Evolutionary conservation across 2,797 vertebrate species (phyloP), one percentile per base, ranked within the genome.

Genomic region (Parotocinclus haroldoi): DNA sequence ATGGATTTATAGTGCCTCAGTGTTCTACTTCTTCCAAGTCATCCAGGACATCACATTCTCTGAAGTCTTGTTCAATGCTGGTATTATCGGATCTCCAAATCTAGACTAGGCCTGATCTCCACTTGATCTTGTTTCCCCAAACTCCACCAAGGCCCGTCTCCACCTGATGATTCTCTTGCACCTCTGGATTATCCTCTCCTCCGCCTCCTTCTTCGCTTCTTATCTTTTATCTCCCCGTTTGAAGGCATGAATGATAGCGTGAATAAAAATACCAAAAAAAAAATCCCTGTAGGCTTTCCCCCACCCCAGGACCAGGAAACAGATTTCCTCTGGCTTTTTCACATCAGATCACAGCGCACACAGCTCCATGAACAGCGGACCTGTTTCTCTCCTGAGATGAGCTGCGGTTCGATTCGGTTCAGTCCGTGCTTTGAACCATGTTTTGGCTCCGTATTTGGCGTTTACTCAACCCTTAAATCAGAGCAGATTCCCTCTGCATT

Each of bases 351-450:
- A 84, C 85, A 85, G 27, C 5, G 4, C 44, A 46, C 8, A 46
- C 44, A 77, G 77, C 52, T 76, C 79, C 72, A 77, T 75, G 68
- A 74, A 55, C 40, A 55, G 10, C 13, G 45, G 46, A 64, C 51
- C 18, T 27, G 13, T 40, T 65, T 65, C 52, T 44, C 10, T 53
- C 49, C 49, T 42, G 40, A 42, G 40, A 42, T 42, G 40, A 11
- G 8, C 10, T 9, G 8, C 8, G 10, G 40, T 9, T 42, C 40
- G 40, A 42, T 9, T 42, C 77, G 62, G 76, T 76, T 80, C 84
- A 88, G 65, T 80, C 84, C 82, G 79, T 63, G 86, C 75, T 86
- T 88, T 75, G 77, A 85, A 88, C 88, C 87, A 89, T 89, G 77
- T 71, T 79, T 27, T 73, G 66, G 68, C 76, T 69, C 74, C 82